These are phyloP conservation scores for Danionella dracula DNA, from an alignment of 2,797 vertebrate species.

Conservation along the genomic window DNA sequence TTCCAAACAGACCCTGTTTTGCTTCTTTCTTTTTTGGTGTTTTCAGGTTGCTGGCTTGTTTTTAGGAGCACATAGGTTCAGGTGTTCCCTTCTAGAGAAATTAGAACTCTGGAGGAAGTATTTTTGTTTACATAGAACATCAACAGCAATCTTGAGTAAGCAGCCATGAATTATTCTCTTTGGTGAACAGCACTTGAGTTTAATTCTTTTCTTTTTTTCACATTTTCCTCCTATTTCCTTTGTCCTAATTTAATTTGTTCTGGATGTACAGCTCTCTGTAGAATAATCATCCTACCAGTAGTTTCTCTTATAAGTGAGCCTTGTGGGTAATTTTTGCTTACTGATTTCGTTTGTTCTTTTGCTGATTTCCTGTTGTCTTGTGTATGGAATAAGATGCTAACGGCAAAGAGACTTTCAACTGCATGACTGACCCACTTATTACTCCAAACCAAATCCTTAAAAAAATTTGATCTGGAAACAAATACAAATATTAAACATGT, in stretches of 20 bases:
- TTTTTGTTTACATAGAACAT: too few species aligned
- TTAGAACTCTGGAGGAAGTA: neutral
- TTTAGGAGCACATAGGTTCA: neutral
- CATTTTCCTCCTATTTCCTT: neutral
- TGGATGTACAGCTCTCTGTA: neutral
- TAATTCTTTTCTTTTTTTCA: neutral
- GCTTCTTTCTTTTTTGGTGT: neutral
- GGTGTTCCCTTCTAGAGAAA: slow-evolving; percentile 7
- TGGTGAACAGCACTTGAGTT: slow-evolving; percentile 13
- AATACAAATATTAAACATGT: too few species aligned
- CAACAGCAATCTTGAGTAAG: slow-evolving; percentile 46
- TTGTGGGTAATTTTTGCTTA: slow-evolving; percentile 26
- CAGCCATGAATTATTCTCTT: slow-evolving; percentile 49
- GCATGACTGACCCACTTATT: slow-evolving; percentile 38
- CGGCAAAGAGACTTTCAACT: slow-evolving; percentile 22
- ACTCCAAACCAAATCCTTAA: slow-evolving; percentile 13
- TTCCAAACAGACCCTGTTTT: neutral
- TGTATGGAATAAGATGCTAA: slow-evolving; percentile 20
- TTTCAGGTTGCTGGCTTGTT: neutral
- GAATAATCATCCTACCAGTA: slow-evolving; percentile 13
- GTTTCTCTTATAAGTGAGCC: slow-evolving; percentile 3
- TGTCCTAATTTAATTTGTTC: neutral
- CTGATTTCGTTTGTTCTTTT: neutral
- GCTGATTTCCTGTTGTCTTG: slow-evolving; percentile 17
- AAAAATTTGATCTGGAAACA: neutral